Base-by-base conservation (phyloP, 2,797 vertebrate genomes). In the Ptychadena robeensis region DNA sequence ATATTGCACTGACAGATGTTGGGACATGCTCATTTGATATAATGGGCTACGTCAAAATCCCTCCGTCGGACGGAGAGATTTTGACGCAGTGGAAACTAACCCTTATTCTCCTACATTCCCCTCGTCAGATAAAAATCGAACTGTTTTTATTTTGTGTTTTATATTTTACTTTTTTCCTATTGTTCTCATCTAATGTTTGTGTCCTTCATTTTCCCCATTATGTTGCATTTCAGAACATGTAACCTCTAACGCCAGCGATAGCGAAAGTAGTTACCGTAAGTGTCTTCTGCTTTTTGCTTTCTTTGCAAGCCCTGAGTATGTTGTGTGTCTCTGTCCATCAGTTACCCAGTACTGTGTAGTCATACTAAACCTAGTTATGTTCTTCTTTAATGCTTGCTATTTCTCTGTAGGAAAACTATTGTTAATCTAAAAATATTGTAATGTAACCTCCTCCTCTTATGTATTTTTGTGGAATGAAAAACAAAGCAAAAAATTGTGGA, bases 211-310 rank as follows among this genome's bases (percentile, higher is more conserved):
- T 80, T 87, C 89, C 90, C 40, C 91, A 74, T 89, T 96, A 91
- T 96, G 91, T 95, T 96, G 89, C 93, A 90, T 96, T 92, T 94
- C 96, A 99, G 98, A 98, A 92, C 97, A 99, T 80, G 94, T 98
- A 91, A 99, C 98, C 74, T 98, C 97, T 89, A 98, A 98, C 87
- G 97, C 97, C 96, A 98, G 97, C 89, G 97, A 98, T 93, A 98
- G 97, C 88, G 97, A 98, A 91, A 98, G 97, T 93, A 98, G 97
- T 93, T 97, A 96, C 96, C 97, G 97, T 98, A 96, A 98, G 97
- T 98, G 90, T 89, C 85, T 90, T 90, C 89, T 91, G 86, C 91
- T 88, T 86, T 89, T 92, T 74, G 61, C 25, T 67, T 80, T 30
- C 31, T 80, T 61, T 0, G 3, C 59, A 53, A 66, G 30, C 31